Percentiles rank a stretch among this genome's conserved stretches.
phyloP scores from a whole-genome alignment of 2,113 vertebrate species.

The Peromyscus leucopus region DNA sequence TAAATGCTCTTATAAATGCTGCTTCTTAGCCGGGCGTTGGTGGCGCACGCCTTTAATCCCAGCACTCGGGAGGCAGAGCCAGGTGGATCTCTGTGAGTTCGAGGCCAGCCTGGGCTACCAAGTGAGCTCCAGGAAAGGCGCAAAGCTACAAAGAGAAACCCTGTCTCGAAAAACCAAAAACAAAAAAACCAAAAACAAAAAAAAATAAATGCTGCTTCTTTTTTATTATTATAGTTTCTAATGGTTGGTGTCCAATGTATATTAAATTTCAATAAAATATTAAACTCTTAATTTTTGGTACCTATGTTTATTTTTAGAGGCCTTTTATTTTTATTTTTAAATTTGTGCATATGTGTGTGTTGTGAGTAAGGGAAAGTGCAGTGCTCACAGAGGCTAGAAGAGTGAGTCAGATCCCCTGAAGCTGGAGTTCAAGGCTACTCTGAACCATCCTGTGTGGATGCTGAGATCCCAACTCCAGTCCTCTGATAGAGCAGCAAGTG shows the following conservation, averaged over 20 bases:
- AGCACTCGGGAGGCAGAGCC: too few relatives aligned
- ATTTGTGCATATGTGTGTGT: not conserved
- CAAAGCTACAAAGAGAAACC: too few relatives aligned
- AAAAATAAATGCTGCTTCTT: not conserved
- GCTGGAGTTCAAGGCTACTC: too few relatives aligned
- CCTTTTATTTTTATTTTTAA: not conserved
- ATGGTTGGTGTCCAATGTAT: not conserved
- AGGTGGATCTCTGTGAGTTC: too few relatives aligned
- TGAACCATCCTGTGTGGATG: too few relatives aligned
- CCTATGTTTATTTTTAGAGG: not conserved
- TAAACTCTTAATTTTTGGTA: not conserved
- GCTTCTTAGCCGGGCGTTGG: too few relatives aligned
- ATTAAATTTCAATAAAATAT: conserved; percentile 15
- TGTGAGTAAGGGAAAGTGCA: not conserved
- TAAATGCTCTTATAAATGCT: not conserved
- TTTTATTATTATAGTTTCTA: conserved; percentile 6
- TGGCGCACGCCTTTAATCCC: too few relatives aligned
- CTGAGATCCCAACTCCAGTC: not conserved
- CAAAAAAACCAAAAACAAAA: too few relatives aligned
- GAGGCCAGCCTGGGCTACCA: too few relatives aligned
- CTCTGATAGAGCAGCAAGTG: not conserved
- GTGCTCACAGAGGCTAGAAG: not conserved
- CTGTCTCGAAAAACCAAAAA: too few relatives aligned
- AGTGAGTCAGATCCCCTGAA: too few relatives aligned
- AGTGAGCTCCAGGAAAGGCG: too few relatives aligned